phyloP scores from a whole-genome alignment of 2,888 invertebrate species.

The Ornithoptera alexandrae region DNA sequence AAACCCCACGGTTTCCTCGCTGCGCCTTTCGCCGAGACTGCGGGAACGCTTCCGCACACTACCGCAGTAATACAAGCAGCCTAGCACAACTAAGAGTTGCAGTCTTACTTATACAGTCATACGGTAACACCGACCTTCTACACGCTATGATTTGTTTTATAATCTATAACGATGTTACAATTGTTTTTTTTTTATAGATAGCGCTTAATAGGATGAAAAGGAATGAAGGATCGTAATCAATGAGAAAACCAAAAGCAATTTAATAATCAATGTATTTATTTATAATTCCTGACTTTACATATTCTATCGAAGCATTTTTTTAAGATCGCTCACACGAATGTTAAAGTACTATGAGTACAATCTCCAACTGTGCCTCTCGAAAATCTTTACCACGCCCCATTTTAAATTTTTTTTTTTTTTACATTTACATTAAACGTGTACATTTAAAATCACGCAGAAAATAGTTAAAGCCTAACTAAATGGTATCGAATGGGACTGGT shows the following conservation, averaged over 20 bases:
- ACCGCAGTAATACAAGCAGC: too few species aligned
- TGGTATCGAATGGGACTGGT: not conserved
- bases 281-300: conserved; percentile 9
- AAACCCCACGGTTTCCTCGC: too few species aligned
- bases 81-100: too few species aligned
- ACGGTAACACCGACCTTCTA: too few species aligned
- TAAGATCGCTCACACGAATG: not conserved
- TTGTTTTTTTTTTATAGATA: too few species aligned
- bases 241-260: not conserved
- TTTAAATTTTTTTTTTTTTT: not conserved
- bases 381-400: not conserved
- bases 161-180: too few species aligned
- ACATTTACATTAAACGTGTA: conserved; percentile 3
- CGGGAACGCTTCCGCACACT: too few species aligned
- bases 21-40: too few species aligned
- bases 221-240: not conserved
- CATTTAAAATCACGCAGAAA: conserved; percentile 1
- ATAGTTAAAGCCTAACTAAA: not conserved
- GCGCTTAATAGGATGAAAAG: too few species aligned
- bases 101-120: too few species aligned
- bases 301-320: not conserved
- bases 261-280: conserved; percentile 16
- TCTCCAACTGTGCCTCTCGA: not conserved
- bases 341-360: not conserved
- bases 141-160: too few species aligned